Percentiles rank a stretch among this genome's conserved stretches.
These are phyloP conservation scores for Drosophila hamatofila DNA, from an alignment of 2,888 invertebrate species.

Conservation along the genomic window DNA sequence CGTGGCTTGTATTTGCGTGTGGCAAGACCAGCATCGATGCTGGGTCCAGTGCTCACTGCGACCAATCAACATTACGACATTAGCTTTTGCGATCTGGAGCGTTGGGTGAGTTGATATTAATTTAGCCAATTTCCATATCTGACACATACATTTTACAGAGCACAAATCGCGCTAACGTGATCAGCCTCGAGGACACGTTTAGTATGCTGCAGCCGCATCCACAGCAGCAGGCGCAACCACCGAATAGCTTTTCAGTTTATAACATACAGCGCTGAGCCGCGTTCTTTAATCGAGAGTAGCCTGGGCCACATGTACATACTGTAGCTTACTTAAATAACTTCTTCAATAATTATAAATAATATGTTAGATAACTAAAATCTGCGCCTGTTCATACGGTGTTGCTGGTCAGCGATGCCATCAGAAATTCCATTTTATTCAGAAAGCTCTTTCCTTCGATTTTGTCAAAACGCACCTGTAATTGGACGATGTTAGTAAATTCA, in stretches of 20 bases:
- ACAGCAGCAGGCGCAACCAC: conserved; percentile 30
- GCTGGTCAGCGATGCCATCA: conserved; percentile 90
- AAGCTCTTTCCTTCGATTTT: conserved; percentile 99
- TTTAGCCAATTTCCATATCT: not conserved
- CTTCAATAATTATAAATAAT: conserved; percentile 42
- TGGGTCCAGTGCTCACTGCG: conserved; percentile 14
- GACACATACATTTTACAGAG: conserved; percentile 52
- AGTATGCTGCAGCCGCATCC: conserved; percentile 49
- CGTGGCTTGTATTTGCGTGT: conserved; percentile 81
- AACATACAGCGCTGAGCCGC: conserved; percentile 35
- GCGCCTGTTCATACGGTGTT: conserved; percentile 64
- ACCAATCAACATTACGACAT: conserved; percentile 60
- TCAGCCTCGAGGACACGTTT: conserved; percentile 78
- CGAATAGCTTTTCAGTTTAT: conserved; percentile 34
- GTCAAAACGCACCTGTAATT: conserved; percentile 89
- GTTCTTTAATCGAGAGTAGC: conserved; percentile 26
- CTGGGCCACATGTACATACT: conserved; percentile 29
- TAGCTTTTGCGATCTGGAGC: conserved; percentile 78
- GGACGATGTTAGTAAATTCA: not conserved
- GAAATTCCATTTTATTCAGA: conserved; percentile 97
- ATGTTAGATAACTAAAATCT: conserved; percentile 28
- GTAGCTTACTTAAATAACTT: conserved; percentile 27
- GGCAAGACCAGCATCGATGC: conserved; percentile 40
- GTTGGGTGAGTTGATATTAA: conserved; percentile 69
- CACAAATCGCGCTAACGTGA: conserved; percentile 80